These are phyloP conservation scores for Pangasius macronema DNA, from an alignment of 2,797 vertebrate genomes.

Conservation along the genomic window DNA sequence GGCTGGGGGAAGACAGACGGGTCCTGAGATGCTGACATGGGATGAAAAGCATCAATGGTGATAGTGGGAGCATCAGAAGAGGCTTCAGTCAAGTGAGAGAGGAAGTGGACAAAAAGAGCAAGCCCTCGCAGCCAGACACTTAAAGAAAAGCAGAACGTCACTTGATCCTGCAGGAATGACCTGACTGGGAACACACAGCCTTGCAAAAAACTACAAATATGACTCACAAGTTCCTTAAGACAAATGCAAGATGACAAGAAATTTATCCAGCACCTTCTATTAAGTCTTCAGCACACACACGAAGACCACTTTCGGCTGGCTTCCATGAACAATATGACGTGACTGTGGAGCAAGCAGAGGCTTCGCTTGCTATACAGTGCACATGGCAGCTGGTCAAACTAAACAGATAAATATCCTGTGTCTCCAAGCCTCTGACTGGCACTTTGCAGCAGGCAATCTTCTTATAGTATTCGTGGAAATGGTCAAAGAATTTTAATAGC, in stretches of 20 bases:
- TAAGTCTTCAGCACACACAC: not conserved
- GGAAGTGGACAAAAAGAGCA: slow-evolving; percentile 40
- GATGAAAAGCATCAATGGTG: slow-evolving; percentile 46
- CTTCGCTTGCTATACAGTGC: not conserved
- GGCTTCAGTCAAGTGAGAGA: slow-evolving; percentile 30
- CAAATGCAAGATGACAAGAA: not conserved
- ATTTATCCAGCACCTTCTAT: not conserved
- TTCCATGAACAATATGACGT: not conserved
- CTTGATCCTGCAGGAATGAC: slow-evolving; percentile 42
- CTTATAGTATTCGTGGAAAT: not conserved
- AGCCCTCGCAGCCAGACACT: slow-evolving; percentile 19
- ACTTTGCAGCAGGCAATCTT: not conserved
- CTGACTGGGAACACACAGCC: not conserved
- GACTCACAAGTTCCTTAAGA: not conserved
- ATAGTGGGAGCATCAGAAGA: slow-evolving; percentile 40
- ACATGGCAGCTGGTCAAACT: not conserved
- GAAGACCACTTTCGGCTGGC: not conserved
- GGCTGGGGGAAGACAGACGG: slow-evolving; percentile 4
- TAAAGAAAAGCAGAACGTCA: slow-evolving; percentile 36
- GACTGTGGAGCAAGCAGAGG: not conserved
- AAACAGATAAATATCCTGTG: not conserved
- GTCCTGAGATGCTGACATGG: slow-evolving; percentile 11
- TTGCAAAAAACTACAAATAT: slow-evolving; percentile 38
- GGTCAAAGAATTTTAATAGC: not conserved
- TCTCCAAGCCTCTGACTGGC: not conserved